phyloP scores from a whole-genome alignment of 2,888 invertebrate species.

The Cheilosia soror region DNA sequence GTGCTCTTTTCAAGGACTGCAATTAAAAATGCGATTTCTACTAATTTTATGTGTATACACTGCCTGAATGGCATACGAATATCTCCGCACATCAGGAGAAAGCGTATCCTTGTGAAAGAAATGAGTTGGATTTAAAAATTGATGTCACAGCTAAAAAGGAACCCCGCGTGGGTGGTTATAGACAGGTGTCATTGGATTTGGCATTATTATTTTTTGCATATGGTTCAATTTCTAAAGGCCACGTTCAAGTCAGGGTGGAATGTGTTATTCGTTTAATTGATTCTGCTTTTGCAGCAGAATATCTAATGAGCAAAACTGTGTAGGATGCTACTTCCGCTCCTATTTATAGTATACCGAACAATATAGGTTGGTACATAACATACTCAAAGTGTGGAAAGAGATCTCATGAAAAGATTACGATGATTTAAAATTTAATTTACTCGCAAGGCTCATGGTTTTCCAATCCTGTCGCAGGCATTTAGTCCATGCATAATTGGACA shows the following conservation, averaged over 20 bases:
- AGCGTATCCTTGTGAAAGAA: slow-evolving; percentile 8
- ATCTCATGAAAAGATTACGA: no score
- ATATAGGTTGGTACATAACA: no score
- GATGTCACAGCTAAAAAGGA: background rate
- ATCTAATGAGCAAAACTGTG: no score
- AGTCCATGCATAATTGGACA: no score
- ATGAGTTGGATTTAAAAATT: background rate
- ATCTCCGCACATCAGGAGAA: background rate
- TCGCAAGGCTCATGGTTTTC: no score
- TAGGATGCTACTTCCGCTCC: no score
- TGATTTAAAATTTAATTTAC: no score
- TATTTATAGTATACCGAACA: no score
- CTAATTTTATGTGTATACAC: slow-evolving; percentile 33
- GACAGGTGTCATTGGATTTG: background rate
- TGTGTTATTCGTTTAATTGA: background rate
- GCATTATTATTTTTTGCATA: background rate
- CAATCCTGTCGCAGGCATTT: no score
- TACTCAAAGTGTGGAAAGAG: no score
- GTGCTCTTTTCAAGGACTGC: slow-evolving; percentile 46
- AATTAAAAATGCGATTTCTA: slow-evolving; percentile 58
- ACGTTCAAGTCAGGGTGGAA: background rate
- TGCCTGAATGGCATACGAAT: slow-evolving; percentile 45
- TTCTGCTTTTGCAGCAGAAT: background rate
- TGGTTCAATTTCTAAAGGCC: background rate
- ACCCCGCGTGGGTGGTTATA: background rate